A percentile compares a stretch with the other conserved stretches of the same genome.
Conservation (phyloP, 2,113 vertebrate species). For the Datnioides undecimradiatus region DNA sequence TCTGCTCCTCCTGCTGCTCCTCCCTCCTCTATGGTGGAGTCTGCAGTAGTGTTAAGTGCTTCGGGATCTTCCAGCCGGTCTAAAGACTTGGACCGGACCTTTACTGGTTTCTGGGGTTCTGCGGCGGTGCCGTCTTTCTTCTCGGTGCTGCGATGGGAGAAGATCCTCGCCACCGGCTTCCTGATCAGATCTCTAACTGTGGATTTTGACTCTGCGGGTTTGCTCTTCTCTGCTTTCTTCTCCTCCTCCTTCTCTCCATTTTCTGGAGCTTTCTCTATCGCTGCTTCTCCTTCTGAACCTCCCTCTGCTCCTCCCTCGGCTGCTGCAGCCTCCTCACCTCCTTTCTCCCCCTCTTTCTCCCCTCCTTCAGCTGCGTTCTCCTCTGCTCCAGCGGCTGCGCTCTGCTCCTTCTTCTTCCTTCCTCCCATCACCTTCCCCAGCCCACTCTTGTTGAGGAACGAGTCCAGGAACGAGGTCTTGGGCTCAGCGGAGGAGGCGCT, state of each 20-base stretch:
- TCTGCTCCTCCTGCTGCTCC: constrained; percentile 44
- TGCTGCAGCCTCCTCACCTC: constrained; percentile 54
- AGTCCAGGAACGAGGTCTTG: constrained; percentile 84
- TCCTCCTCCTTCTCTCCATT: constrained; percentile 79
- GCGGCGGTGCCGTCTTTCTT: constrained; percentile 79
- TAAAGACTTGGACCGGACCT: constrained; percentile 83
- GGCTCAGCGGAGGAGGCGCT: constrained; percentile 68
- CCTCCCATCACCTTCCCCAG: constrained; percentile 86
- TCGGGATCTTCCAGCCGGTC: constrained; percentile 83
- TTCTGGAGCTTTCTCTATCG: constrained; percentile 74
- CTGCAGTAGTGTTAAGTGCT: constrained; percentile 70
- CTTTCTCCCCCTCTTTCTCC: constrained; percentile 76
- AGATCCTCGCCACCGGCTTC: constrained; percentile 85
- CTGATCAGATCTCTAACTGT: constrained; percentile 84
- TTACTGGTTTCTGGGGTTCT: constrained; percentile 69
- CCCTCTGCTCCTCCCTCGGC: constrained; percentile 64
- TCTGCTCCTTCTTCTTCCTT: constrained; percentile 84
- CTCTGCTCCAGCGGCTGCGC: constrained; percentile 46
- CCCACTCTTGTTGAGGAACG: constrained; percentile 86
- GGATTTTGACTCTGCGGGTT: constrained; percentile 78
- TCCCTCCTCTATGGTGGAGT: constrained; percentile 72
- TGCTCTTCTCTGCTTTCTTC: constrained; percentile 79
- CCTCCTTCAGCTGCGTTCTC: constrained; percentile 66
- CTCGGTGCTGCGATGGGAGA: constrained; percentile 85
- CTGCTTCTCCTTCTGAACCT: constrained; percentile 64